Conservation (phyloP, 2,888 invertebrate genomes). For the Chloroclysta siterata region DNA sequence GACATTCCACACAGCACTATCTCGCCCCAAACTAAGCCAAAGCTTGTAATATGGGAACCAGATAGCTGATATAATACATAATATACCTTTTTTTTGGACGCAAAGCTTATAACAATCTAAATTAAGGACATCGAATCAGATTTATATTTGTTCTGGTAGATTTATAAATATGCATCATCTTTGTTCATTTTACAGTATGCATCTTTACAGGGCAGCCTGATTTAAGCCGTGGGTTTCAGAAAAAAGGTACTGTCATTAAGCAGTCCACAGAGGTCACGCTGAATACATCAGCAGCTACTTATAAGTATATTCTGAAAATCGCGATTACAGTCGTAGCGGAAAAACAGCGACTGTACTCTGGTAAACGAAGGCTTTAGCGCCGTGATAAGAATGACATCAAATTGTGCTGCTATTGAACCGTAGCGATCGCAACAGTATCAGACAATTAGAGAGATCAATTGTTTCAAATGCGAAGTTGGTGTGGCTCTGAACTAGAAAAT, state of each 20-base stretch:
- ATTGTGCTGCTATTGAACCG: slow-evolving; percentile 17
- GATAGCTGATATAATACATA: no score
- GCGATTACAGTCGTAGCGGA: no score
- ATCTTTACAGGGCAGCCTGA: neutral
- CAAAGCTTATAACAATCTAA: no score
- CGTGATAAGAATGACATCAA: slow-evolving; percentile 36
- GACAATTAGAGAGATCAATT: slow-evolving; percentile 19
- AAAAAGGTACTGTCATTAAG: neutral
- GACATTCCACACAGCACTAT: no score
- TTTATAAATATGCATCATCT: no score
- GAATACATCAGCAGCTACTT: neutral
- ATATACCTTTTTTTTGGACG: no score
- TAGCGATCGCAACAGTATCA: slow-evolving; percentile 9
- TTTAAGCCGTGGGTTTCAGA: slow-evolving; percentile 4
- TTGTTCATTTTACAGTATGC: neutral
- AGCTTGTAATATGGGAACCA: no score
- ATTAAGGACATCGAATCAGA: no score
- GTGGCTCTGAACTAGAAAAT: slow-evolving; percentile 8
- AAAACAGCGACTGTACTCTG: neutral
- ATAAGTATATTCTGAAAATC: no score
- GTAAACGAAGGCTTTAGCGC: neutral
- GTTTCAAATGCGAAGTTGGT: slow-evolving; percentile 21
- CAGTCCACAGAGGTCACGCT: neutral
- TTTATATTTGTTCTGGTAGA: no score
- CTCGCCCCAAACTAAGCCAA: no score